These are phyloP conservation scores for Probaryconus sp. DNA, from an alignment of 1,140 invertebrate species.

Conservation along the genomic window DNA sequence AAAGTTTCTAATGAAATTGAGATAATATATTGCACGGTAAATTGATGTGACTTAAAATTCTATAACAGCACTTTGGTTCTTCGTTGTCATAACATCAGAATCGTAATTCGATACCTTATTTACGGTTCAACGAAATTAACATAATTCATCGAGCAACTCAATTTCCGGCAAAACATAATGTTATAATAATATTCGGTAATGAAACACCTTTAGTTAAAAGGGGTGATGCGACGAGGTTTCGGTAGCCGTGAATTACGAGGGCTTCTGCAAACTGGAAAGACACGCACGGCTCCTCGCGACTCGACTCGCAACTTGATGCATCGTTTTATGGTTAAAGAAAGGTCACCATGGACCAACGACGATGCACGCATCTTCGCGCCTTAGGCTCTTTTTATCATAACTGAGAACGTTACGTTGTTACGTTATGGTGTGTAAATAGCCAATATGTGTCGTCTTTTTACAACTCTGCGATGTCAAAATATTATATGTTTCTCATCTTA, in stretches of 20 bases:
- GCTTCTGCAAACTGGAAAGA: slow-evolving; percentile 44
- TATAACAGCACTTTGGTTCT: neutral
- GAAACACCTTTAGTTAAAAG: slow-evolving; percentile 43
- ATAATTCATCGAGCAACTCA: slow-evolving; percentile 37
- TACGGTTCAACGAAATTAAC: slow-evolving; percentile 27
- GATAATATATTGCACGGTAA: neutral
- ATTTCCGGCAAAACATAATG: slow-evolving; percentile 44
- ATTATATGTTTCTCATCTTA: slow-evolving; percentile 6
- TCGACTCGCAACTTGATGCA: slow-evolving; percentile 26
- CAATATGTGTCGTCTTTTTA: slow-evolving; percentile 27
- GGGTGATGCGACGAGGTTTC: slow-evolving; percentile 41
- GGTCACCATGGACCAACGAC: slow-evolving; percentile 12
- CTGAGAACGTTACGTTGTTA: slow-evolving; percentile 2
- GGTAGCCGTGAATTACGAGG: slow-evolving; percentile 46
- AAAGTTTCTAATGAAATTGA: too few species aligned
- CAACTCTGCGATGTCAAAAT: slow-evolving; percentile 17
- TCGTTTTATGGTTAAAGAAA: slow-evolving; percentile 29
- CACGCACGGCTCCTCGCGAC: slow-evolving; percentile 12
- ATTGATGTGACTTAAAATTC: slow-evolving; percentile 12
- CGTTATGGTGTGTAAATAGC: slow-evolving; percentile 34
- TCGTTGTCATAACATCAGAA: slow-evolving; percentile 23
- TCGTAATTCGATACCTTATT: slow-evolving; percentile 39
- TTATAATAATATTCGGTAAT: slow-evolving; percentile 34
- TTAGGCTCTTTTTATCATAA: slow-evolving; percentile 16
- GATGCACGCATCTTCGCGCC: slow-evolving; percentile 11